A percentile compares a stretch with the other conserved stretches of the same genome.
Evolutionary conservation across 1,140 invertebrate species (phyloP).

Genomic region (Rhopalosiphum maidis): DNA sequence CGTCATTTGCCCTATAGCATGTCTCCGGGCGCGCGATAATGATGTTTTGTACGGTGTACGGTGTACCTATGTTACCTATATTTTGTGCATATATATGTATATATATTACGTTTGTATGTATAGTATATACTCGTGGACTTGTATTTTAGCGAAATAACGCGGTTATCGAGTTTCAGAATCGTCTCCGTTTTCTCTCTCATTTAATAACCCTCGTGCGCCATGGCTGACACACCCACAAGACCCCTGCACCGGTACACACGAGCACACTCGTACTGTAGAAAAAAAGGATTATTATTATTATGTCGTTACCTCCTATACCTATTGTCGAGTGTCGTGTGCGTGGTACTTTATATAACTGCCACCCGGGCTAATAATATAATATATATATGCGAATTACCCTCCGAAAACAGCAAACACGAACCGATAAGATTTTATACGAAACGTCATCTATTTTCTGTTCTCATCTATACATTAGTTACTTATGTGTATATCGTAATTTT

Average conservation of each 20-base stretch:
- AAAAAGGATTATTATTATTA: conserved; percentile 32
- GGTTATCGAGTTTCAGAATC: conserved; percentile 42
- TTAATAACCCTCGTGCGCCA: background rate
- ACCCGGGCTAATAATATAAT: conserved; percentile 9
- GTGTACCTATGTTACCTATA: background rate
- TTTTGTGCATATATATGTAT: background rate
- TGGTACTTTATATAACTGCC: background rate
- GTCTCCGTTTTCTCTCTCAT: conserved; percentile 30
- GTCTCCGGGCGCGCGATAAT: background rate
- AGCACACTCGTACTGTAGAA: background rate
- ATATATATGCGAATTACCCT: background rate
- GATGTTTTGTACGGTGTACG: background rate
- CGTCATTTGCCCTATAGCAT: conserved; percentile 15
- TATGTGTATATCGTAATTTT: too few species aligned
- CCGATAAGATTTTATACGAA: background rate
- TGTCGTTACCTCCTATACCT: background rate
- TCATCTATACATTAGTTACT: background rate
- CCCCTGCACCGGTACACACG: background rate
- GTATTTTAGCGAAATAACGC: conserved; percentile 4
- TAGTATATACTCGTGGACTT: background rate
- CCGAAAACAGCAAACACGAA: background rate
- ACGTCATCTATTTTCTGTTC: background rate
- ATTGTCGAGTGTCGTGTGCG: conserved; percentile 26
- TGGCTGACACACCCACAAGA: conserved; percentile 9
- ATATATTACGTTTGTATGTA: background rate